A percentile compares a stretch with the other conserved stretches of the same genome.
phyloP scores from a whole-genome alignment of 2,797 vertebrate genomes.

The Sebastes kiyomatsui region DNA sequence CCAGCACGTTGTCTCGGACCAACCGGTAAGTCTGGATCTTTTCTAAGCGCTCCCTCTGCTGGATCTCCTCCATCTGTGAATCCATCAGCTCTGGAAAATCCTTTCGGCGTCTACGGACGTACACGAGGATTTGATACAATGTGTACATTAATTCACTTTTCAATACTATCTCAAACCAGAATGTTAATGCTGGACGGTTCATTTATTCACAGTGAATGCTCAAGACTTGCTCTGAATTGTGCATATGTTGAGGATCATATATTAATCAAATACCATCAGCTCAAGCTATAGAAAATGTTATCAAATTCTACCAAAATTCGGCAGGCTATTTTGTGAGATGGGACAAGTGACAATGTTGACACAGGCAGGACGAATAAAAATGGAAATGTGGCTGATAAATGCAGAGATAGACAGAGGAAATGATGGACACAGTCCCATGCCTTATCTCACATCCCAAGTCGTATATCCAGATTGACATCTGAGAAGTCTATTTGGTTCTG shows the following conservation, averaged over 20 bases:
- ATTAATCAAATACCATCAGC: background rate
- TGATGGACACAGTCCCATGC: background rate
- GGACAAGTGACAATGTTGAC: background rate
- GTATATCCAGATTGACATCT: slow-evolving; percentile 1
- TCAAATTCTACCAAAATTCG: background rate
- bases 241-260: slow-evolving; percentile 8
- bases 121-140: slow-evolving; percentile 6
- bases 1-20: slow-evolving; percentile 74
- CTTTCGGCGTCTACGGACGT: slow-evolving; percentile 72
- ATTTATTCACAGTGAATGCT: background rate
- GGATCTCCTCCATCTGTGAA: slow-evolving; percentile 74
- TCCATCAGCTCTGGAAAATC: slow-evolving; percentile 75
- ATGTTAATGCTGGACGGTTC: background rate
- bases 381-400: slow-evolving; percentile 41
- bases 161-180: background rate
- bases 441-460: slow-evolving; percentile 27
- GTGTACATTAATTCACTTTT: background rate
- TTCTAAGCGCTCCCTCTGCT: slow-evolving; percentile 77
- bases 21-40: slow-evolving; percentile 86
- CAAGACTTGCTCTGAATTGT: background rate
- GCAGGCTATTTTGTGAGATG: slow-evolving; percentile 5
- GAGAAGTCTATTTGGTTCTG: slow-evolving; percentile 5
- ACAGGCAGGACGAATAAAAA: slow-evolving; percentile 24
- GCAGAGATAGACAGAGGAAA: slow-evolving; percentile 23
- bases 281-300: background rate